Conservation (phyloP, 1,140 invertebrate species). For the Acyrthosiphon pisum region DNA sequence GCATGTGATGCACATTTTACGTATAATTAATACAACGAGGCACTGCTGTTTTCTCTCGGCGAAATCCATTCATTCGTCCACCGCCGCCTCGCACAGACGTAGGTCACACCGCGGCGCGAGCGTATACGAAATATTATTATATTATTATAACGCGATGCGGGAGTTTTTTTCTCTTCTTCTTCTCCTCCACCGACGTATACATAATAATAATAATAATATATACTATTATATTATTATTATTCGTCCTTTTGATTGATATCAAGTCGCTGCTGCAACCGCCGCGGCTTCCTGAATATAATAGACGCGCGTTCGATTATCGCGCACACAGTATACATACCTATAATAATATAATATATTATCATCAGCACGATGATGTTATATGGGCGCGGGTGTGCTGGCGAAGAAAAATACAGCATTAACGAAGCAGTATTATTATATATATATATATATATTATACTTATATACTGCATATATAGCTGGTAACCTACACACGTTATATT, state of each 20-base stretch:
- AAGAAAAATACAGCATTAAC: conserved; percentile 48
- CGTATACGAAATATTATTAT: not conserved
- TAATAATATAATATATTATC: not conserved
- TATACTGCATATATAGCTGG: not conserved
- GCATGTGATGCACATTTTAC: not conserved
- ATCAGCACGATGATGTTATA: not conserved
- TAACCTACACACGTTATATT: not conserved
- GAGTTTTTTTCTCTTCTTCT: not conserved
- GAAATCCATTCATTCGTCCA: conserved; percentile 8
- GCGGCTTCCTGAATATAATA: conserved; percentile 41
- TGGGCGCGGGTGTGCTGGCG: conserved; percentile 36
- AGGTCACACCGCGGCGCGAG: conserved; percentile 3
- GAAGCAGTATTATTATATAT: conserved; percentile 34
- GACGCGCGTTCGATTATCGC: conserved; percentile 37
- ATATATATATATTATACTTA: not conserved
- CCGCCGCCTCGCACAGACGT: not conserved
- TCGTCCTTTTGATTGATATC: conserved; percentile 43
- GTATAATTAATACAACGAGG: conserved; percentile 14
- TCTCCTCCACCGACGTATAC: not conserved
- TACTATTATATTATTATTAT: not conserved
- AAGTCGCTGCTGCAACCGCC: not conserved
- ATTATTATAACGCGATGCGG: not conserved
- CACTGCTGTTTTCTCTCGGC: conserved; percentile 25
- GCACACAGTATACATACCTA: not conserved
- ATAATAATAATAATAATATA: not conserved